These are phyloP conservation scores for Ochropleura leucogaster DNA, from an alignment of 2,888 invertebrate genomes.

Conservation along the genomic window DNA sequence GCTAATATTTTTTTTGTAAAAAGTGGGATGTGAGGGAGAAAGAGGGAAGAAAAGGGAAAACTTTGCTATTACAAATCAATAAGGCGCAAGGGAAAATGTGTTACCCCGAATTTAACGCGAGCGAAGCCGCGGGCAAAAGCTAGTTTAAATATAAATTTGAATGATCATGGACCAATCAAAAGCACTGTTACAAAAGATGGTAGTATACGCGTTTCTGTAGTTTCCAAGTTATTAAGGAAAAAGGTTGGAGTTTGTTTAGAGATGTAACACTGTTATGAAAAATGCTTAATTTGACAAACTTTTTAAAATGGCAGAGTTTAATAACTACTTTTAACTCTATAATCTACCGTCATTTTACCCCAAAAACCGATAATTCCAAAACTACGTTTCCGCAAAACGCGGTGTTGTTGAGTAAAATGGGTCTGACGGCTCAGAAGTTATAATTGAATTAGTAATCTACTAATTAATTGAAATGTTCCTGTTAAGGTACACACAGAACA, in stretches of 20 bases:
- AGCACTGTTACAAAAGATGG: not conserved
- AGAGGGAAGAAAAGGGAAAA: no score
- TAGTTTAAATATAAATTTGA: no score
- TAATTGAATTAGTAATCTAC: not conserved
- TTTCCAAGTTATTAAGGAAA: no score
- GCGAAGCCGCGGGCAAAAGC: no score
- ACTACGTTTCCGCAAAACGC: not conserved
- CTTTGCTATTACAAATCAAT: no score
- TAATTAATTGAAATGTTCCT: conserved; percentile 28
- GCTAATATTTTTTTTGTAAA: no score
- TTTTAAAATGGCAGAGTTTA: not conserved
- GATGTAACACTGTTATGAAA: not conserved
- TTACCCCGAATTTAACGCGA: no score
- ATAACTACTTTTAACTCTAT: not conserved
- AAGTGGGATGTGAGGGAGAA: no score
- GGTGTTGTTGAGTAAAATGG: not conserved
- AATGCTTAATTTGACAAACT: not conserved
- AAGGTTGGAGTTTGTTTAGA: not conserved
- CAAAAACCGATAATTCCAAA: not conserved
- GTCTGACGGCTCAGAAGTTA: not conserved
- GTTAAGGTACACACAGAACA: conserved; percentile 11
- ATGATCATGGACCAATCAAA: not conserved
- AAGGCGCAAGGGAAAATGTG: no score
- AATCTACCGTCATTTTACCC: not conserved
- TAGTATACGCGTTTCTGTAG: not conserved